Evolutionary conservation across 2,113 vertebrate genomes (phyloP).

Genomic region (Stictonetta naevosa): DNA sequence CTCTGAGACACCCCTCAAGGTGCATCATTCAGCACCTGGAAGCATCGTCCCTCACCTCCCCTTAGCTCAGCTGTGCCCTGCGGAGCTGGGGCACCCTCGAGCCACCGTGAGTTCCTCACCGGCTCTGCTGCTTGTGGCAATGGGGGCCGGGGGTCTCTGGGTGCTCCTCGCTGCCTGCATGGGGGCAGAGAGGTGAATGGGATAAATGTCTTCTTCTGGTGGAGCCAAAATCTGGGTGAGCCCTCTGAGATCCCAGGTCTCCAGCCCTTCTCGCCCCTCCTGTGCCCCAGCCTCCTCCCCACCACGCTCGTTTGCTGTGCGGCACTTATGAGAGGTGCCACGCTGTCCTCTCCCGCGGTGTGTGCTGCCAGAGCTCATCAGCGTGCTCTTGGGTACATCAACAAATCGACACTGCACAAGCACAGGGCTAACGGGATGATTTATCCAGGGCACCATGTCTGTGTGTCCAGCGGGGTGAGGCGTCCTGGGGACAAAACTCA

Average conservation of each 20-base stretch:
- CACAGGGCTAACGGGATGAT: constrained; percentile 49
- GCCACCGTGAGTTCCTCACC: background rate
- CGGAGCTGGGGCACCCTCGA: too few relatives aligned
- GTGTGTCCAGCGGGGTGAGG: constrained; percentile 3
- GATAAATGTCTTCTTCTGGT: background rate
- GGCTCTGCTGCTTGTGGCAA: background rate
- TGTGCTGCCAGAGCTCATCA: constrained; percentile 35
- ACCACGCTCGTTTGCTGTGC: rapidly evolving
- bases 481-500: background rate
- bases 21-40: background rate
- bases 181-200: background rate
- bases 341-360: background rate
- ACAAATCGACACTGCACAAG: background rate
- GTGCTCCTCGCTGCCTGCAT: background rate
- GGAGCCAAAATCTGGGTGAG: background rate
- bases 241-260: too few relatives aligned
- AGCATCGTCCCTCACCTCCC: background rate
- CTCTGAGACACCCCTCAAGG: background rate
- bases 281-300: background rate
- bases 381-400: background rate
- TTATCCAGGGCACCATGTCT: constrained; percentile 41
- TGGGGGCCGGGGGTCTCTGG: too few relatives aligned
- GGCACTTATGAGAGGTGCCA: background rate
- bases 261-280: background rate
- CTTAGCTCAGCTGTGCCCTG: background rate